Conservation (phyloP, 2,888 invertebrate genomes). For the Acleris holmiana region DNA sequence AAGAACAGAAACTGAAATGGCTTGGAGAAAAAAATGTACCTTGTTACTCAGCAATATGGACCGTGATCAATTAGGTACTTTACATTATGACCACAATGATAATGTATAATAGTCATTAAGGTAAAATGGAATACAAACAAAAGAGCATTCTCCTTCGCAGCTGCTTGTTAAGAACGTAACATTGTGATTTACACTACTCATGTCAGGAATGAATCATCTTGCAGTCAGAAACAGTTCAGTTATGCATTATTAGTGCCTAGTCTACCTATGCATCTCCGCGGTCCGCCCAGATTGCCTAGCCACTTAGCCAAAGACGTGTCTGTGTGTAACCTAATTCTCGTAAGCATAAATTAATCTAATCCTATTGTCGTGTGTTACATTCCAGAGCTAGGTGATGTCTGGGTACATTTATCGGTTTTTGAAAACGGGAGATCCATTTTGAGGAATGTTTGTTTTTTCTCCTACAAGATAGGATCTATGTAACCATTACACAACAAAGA, state of each 20-base stretch:
- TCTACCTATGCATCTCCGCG: no score
- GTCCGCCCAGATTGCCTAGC: slow-evolving; percentile 17
- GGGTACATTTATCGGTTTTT: neutral
- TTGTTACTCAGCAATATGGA: no score
- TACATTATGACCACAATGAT: no score
- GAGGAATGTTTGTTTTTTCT: neutral
- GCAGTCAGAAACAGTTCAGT: slow-evolving; percentile 7
- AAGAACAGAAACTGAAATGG: no score
- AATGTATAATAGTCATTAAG: no score
- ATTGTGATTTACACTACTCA: neutral
- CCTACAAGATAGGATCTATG: neutral
- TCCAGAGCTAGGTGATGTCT: slow-evolving; percentile 1
- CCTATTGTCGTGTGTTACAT: neutral
- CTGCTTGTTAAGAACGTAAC: no score
- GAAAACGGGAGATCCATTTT: slow-evolving; percentile 4
- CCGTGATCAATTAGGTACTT: no score
- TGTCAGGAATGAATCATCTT: slow-evolving; percentile 22
- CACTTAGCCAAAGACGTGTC: slow-evolving; percentile 26
- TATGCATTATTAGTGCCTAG: slow-evolving; percentile 34
- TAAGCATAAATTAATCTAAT: slow-evolving; percentile 6
- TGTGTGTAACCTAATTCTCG: slow-evolving; percentile 20
- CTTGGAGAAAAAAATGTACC: no score
- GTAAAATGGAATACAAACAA: no score
- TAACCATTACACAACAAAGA: neutral
- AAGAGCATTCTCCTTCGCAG: no score